Percentiles rank a stretch among this genome's conserved stretches.
These are phyloP conservation scores for Plestiodon gilberti DNA, from an alignment of 2,113 vertebrate genomes.

Conservation along the genomic window DNA sequence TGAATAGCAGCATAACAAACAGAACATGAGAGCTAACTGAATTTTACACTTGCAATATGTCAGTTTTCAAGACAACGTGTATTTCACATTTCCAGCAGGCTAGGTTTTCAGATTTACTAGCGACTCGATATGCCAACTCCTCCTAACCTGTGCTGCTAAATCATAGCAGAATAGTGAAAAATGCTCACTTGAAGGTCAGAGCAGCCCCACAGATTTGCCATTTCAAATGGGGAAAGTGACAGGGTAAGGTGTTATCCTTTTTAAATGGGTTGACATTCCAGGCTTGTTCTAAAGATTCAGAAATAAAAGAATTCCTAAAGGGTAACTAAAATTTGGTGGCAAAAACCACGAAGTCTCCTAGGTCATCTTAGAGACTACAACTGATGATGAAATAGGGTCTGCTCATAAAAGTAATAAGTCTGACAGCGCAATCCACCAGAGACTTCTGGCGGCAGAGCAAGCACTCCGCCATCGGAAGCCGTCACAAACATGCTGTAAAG, in stretches of 20 bases:
- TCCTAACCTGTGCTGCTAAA: not conserved
- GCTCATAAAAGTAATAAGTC: not conserved
- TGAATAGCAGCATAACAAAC: not conserved
- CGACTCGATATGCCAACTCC: not conserved
- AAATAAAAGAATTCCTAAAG: not conserved
- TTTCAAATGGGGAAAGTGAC: not conserved
- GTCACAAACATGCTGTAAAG: too few relatives aligned
- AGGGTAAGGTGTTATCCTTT: not conserved
- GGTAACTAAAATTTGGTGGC: not conserved
- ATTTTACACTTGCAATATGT: not conserved
- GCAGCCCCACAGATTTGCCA: not conserved
- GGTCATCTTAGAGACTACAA: not conserved
- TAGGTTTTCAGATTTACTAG: constrained; percentile 14
- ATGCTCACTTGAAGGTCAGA: not conserved
- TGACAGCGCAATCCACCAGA: too few relatives aligned
- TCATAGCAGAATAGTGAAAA: not conserved
- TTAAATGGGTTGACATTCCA: not conserved
- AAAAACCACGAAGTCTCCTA: not conserved
- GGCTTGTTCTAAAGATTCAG: not conserved
- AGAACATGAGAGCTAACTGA: fast-evolving
- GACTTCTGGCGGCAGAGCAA: too few relatives aligned
- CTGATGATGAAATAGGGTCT: not conserved
- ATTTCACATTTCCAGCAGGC: constrained; percentile 17
- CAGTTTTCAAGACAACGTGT: not conserved
- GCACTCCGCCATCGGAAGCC: too few relatives aligned